These are phyloP conservation scores for Bicyclus anynana DNA, from an alignment of 1,140 invertebrate genomes.

Conservation along the genomic window DNA sequence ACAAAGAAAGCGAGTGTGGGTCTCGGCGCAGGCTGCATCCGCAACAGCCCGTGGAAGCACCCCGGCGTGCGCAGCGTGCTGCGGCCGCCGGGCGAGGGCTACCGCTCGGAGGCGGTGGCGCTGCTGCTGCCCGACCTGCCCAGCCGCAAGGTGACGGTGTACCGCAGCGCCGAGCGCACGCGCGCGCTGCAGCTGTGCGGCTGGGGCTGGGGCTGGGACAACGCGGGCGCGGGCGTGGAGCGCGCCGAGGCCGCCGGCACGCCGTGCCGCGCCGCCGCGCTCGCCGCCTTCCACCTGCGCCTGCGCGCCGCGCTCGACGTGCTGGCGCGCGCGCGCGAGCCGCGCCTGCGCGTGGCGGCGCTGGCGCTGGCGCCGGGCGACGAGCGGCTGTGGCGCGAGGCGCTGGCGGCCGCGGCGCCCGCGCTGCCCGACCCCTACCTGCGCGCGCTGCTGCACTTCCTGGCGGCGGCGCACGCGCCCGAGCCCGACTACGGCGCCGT, in stretches of 20 bases:
- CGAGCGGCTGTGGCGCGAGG: constrained; percentile 86
- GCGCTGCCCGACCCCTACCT: constrained; percentile 92
- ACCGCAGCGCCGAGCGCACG: constrained; percentile 85
- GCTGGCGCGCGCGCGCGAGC: constrained; percentile 79
- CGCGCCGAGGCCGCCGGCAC: constrained; percentile 81
- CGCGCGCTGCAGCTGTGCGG: constrained; percentile 91
- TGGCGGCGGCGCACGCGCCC: constrained; percentile 79
- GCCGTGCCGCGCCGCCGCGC: constrained; percentile 91
- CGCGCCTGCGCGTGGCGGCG: constrained; percentile 83
- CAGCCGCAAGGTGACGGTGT: constrained; percentile 63
- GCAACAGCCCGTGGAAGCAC: constrained; percentile 79
- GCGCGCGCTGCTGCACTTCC: constrained; percentile 93
- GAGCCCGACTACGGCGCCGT: constrained; percentile 40
- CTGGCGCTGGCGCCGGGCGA: constrained; percentile 47
- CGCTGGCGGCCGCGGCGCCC: constrained; percentile 90
- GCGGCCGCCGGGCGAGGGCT: constrained; percentile 47
- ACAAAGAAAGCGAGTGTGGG: not conserved
- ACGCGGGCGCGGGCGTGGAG: constrained; percentile 77
- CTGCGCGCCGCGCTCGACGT: constrained; percentile 91
- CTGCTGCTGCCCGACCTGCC: constrained; percentile 77
- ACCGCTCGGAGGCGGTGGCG: constrained; percentile 78
- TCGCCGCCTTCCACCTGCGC: constrained; percentile 93
- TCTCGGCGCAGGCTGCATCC: constrained; percentile 68
- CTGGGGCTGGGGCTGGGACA: constrained; percentile 87
- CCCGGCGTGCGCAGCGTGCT: constrained; percentile 84